Conservation (phyloP, 2,797 vertebrate species). For the Pseudotriccus pelzelni region DNA sequence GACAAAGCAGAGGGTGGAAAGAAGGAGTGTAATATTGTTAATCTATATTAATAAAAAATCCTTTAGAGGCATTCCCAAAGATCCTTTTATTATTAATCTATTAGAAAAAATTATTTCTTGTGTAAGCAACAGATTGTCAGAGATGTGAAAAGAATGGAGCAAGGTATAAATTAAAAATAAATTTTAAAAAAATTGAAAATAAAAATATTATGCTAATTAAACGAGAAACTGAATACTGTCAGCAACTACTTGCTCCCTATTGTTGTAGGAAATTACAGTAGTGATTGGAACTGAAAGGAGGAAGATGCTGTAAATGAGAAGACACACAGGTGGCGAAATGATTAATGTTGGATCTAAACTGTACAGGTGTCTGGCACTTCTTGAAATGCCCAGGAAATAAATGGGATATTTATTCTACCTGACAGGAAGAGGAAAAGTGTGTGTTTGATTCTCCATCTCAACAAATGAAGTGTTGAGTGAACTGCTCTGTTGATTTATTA, state of each 20-base stretch:
- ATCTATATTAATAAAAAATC: neutral
- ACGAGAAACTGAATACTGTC: neutral
- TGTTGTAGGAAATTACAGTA: neutral
- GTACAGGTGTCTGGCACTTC: conserved; percentile 54
- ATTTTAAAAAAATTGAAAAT: neutral
- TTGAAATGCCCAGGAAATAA: conserved; percentile 66
- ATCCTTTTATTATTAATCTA: neutral
- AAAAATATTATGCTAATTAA: neutral
- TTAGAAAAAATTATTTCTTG: neutral
- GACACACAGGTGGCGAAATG: conserved; percentile 18
- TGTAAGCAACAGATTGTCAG: neutral
- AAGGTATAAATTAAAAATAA: neutral
- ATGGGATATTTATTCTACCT: conserved; percentile 62
- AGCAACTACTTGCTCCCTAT: neutral
- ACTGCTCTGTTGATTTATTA: conserved; percentile 68
- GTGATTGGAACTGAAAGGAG: neutral
- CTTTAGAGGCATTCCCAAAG: neutral
- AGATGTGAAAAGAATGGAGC: neutral
- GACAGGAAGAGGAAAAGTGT: conserved; percentile 59
- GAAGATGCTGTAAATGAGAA: conserved; percentile 3
- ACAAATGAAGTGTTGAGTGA: conserved; percentile 62
- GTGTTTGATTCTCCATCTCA: conserved; percentile 45
- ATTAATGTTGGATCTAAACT: conserved; percentile 57
- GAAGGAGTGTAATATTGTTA: neutral
- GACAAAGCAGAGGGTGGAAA: neutral